Evolutionary conservation across 30 jellyfish, hydroid and myxozoan species (phyloP), one percentile per base, ranked within the genome.

Genomic region (Aurelia sp.): DNA sequence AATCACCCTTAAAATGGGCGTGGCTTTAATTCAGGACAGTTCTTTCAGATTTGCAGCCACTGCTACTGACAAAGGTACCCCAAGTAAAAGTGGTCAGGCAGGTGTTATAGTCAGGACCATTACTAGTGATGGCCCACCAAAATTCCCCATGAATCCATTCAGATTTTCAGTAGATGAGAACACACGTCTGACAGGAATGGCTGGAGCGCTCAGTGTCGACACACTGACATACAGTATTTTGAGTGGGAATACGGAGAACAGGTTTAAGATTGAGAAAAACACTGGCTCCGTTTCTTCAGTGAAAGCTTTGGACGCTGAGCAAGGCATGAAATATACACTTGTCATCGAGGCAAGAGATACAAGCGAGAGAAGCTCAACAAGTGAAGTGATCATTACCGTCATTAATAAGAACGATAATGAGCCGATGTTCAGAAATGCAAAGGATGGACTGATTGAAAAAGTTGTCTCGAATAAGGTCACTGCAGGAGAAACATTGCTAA

Each of bases 191-290:
- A 73, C 78, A 20, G 97, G 99, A 27, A 61, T 6, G 23, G 94
- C 95, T 18, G 89, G 66, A 61, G 99, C 99, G 9, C 80, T 94
- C 40, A 94, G 99, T 66, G 87, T 94, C 40, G 99, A 94, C 73
- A 61, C 90, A 13, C 82, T 94, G 30, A 89, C 96, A 9, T 94
- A 94, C 82, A 61, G 94, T 15, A 94, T 94, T 13, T 71, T 59
- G 20, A 55, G 86, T 20, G 97, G 97, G 15, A 86, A 94, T 66
- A 82, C 47, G 3, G 81, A 37, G 70, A 59, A 89, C 51, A 60
- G 89, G 35, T 94, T 94, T 79, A 68, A 71, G 62, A 89, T 94
- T 15, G 89, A 84, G 15, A 31, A 53, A 78, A 73, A 65, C 13
- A 83, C 96, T 3, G 99, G 97, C 3, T 66, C 44, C 27, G 65